These are phyloP conservation scores for Prorops nasuta DNA, from an alignment of 1,140 invertebrate species.

Conservation along the genomic window DNA sequence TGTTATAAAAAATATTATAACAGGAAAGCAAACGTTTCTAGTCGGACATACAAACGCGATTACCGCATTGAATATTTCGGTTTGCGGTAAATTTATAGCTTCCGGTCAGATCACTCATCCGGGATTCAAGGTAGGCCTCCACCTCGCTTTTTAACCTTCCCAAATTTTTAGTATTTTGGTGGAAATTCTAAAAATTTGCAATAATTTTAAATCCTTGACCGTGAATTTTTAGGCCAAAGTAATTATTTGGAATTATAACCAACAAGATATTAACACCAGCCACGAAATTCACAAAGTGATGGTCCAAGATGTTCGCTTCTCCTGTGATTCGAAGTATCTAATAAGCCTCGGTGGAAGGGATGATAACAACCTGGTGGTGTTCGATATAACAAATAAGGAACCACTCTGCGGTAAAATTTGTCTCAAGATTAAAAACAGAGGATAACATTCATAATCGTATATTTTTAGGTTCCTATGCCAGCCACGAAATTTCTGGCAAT, in stretches of 20 bases:
- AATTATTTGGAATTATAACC: conserved; percentile 83
- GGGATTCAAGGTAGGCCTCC: conserved; percentile 73
- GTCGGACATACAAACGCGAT: conserved; percentile 82
- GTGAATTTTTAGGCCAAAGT: conserved; percentile 65
- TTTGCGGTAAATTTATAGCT: conserved; percentile 75
- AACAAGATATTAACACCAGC: conserved; percentile 60
- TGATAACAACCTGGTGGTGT: conserved; percentile 79
- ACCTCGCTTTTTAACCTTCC: neutral
- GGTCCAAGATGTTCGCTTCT: conserved; percentile 80
- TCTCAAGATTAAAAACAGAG: neutral
- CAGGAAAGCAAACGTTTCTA: conserved; percentile 74
- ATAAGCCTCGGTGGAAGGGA: conserved; percentile 86
- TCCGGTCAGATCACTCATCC: conserved; percentile 88
- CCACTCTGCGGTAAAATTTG: conserved; percentile 64
- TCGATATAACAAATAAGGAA: conserved; percentile 64
- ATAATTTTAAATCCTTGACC: too few species aligned
- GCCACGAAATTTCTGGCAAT: conserved; percentile 67
- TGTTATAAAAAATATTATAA: conserved; percentile 72
- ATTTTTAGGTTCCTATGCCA: conserved; percentile 55
- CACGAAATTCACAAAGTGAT: conserved; percentile 84
- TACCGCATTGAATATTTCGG: conserved; percentile 77
- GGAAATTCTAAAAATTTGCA: neutral
- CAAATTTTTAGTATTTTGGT: conserved; percentile 2
- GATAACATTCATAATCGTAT: neutral
- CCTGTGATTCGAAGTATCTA: conserved; percentile 75